phyloP scores from a whole-genome alignment of 2,888 invertebrate species.

The Linyphia triangularis region DNA sequence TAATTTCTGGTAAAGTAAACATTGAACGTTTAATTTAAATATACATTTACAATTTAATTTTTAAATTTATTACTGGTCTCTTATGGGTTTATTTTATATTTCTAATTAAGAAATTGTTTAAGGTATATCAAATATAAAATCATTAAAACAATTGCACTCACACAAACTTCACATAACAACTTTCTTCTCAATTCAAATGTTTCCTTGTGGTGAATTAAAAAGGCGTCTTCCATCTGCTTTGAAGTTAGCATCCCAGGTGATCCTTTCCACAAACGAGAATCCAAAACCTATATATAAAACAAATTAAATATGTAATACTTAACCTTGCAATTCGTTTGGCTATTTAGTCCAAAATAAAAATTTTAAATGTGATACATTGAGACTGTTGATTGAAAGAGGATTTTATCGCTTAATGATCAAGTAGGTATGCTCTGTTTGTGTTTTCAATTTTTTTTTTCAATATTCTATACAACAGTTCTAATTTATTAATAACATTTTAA shows the following conservation, averaged over 20 bases:
- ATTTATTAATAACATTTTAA: too few species aligned
- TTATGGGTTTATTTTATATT: not conserved
- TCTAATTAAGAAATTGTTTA: not conserved
- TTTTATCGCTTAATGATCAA: too few species aligned
- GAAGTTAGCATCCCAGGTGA: conserved; percentile 24
- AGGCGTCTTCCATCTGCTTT: conserved; percentile 42
- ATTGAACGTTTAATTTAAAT: not conserved
- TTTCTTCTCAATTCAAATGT: conserved; percentile 24
- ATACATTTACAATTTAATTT: not conserved
- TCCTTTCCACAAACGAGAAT: conserved; percentile 40
- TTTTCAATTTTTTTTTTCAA: too few species aligned
- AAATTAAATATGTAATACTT: not conserved
- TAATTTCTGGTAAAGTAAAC: conserved; percentile 27
- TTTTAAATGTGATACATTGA: not conserved
- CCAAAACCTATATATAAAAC: conserved; percentile 29
- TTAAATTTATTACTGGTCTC: not conserved
- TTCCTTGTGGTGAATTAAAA: conserved; percentile 29
- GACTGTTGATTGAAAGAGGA: not conserved
- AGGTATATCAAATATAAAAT: too few species aligned
- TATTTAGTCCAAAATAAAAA: not conserved
- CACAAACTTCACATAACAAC: conserved; percentile 51
- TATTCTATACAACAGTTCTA: too few species aligned
- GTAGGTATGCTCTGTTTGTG: too few species aligned
- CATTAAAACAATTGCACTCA: not conserved
- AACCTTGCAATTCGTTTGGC: not conserved